These are phyloP conservation scores for Drosophila helvetica DNA, from an alignment of 2,888 invertebrate genomes.

Conservation along the genomic window DNA sequence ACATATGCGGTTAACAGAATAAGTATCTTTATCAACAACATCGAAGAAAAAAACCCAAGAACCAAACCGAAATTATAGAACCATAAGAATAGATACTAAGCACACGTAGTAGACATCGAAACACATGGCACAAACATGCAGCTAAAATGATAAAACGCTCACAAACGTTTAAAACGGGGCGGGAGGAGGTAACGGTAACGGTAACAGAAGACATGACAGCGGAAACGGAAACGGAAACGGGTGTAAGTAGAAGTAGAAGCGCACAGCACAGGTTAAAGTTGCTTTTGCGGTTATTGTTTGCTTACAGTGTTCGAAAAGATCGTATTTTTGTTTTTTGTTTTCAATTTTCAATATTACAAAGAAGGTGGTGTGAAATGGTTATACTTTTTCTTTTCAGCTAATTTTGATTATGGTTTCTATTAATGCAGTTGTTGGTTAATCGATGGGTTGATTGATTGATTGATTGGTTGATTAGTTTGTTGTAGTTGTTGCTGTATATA, in stretches of 20 bases:
- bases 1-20: no score
- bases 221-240: slow-evolving; percentile 16
- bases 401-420: slow-evolving; percentile 39
- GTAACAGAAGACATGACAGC: background rate
- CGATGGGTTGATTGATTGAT: slow-evolving; percentile 46
- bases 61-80: slow-evolving; percentile 23
- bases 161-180: background rate
- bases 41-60: slow-evolving; percentile 12
- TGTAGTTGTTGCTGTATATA: slow-evolving; percentile 18
- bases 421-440: slow-evolving; percentile 40
- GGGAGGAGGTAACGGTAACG: no score
- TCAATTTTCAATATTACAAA: slow-evolving; percentile 31
- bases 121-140: slow-evolving; percentile 60
- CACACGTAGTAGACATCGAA: slow-evolving; percentile 35
- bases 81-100: slow-evolving; percentile 30
- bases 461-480: slow-evolving; percentile 38
- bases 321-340: no score
- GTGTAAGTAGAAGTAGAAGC: slow-evolving; percentile 39
- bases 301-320: slow-evolving; percentile 67
- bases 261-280: slow-evolving; percentile 47
- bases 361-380: slow-evolving; percentile 60
- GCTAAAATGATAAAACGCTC: slow-evolving; percentile 49
- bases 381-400: slow-evolving; percentile 15
- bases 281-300: slow-evolving; percentile 44
- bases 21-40: slow-evolving; percentile 33